Percentiles rank a stretch among this genome's conserved stretches.
phyloP scores from a whole-genome alignment of 2,113 vertebrate genomes.

The Lethenteron camtschaticum region DNA sequence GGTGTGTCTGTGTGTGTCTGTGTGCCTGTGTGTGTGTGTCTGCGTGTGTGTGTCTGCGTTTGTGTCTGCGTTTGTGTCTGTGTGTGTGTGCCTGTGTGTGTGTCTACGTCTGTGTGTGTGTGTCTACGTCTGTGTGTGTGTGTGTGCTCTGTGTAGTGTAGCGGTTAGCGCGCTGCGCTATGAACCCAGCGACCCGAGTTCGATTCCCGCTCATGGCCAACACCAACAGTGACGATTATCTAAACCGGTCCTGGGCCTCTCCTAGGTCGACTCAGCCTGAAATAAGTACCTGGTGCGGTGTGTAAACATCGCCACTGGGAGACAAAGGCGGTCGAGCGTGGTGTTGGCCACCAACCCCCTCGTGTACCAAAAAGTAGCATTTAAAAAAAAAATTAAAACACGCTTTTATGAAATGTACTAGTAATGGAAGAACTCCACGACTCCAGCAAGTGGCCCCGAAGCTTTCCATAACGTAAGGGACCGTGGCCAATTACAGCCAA shows the following conservation, averaged over 20 bases:
- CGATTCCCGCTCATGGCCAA: not conserved
- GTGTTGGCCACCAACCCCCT: not conserved
- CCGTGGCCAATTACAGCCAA: no score
- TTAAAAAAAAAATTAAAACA: not conserved
- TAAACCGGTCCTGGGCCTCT: not conserved
- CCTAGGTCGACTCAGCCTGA: not conserved
- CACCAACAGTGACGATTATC: not conserved
- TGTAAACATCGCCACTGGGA: not conserved
- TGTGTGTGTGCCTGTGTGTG: not conserved
- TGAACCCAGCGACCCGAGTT: not conserved
- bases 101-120: not conserved
- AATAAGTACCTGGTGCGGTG: not conserved
- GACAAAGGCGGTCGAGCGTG: no score
- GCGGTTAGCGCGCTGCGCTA: not conserved
- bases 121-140: not conserved
- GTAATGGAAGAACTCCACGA: no score
- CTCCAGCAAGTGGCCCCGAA: no score
- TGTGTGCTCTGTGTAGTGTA: not conserved
- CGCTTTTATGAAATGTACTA: no score
- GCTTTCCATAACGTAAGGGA: no score
- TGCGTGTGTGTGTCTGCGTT: not conserved
- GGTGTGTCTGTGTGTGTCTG: not conserved
- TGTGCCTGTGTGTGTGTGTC: not conserved
- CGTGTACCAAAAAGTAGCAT: not conserved
- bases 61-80: not conserved